Conservation (phyloP, 2,113 vertebrate genomes). For the Hassar affinis region DNA sequence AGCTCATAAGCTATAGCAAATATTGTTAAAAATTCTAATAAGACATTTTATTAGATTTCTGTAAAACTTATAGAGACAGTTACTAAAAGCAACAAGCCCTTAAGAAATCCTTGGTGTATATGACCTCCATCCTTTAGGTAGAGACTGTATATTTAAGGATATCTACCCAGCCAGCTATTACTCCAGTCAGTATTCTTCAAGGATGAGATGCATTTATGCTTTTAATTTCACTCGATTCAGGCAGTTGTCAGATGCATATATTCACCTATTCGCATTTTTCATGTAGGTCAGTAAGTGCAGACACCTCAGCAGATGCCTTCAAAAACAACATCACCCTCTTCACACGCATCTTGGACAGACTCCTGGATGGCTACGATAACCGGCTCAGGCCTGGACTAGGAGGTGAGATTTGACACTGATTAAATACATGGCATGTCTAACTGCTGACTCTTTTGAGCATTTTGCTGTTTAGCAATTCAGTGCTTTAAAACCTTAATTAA, state of each 20-base stretch:
- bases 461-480: neutral
- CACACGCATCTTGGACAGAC: slow-evolving; percentile 96
- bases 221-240: neutral
- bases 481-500: slow-evolving; percentile 14
- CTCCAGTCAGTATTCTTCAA: neutral
- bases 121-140: neutral
- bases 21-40: neutral
- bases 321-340: slow-evolving; percentile 99
- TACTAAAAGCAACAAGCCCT: neutral
- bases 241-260: neutral
- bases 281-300: slow-evolving; percentile 84
- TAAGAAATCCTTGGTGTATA: neutral
- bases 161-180: neutral
- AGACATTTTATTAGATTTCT: neutral
- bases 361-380: slow-evolving; percentile 98
- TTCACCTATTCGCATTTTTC: neutral
- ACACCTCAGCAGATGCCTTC: slow-evolving; percentile 86
- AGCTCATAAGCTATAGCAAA: neutral
- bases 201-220: neutral
- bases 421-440: neutral
- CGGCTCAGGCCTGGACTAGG: slow-evolving; percentile 95
- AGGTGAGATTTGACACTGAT: slow-evolving; percentile 77
- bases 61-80: neutral
- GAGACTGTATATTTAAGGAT: neutral
- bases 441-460: neutral